phyloP scores from a whole-genome alignment of 2,797 vertebrate genomes.

The Bradypus variegatus region DNA sequence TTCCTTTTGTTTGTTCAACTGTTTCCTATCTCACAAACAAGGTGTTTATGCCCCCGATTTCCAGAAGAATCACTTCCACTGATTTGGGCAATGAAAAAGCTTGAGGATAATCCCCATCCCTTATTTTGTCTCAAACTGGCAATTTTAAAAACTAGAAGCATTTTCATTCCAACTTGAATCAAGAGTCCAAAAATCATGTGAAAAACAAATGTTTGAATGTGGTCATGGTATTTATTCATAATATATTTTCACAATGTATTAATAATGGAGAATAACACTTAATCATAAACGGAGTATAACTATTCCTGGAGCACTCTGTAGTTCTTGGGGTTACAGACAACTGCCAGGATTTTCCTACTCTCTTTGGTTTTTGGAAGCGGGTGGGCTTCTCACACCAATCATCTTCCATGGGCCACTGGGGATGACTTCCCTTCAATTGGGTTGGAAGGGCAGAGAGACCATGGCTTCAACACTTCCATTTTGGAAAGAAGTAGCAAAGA shows the following conservation, averaged over 20 bases:
- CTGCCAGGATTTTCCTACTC: slow-evolving; percentile 28
- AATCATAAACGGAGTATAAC: slow-evolving; percentile 40
- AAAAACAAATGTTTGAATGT: slow-evolving; percentile 30
- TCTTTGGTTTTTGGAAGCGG: slow-evolving; percentile 38
- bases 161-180: background rate
- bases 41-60: background rate
- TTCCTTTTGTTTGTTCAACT: background rate
- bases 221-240: slow-evolving; percentile 64
- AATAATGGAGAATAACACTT: slow-evolving; percentile 57
- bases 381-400: background rate
- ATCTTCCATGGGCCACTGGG: background rate
- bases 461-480: background rate
- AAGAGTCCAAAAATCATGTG: background rate
- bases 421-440: background rate
- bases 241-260: slow-evolving; percentile 60
- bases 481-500: background rate
- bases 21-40: background rate
- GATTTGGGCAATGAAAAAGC: background rate
- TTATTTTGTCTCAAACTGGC: background rate
- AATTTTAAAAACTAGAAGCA: background rate
- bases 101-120: background rate
- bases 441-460: background rate
- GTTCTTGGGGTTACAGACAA: background rate
- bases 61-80: background rate
- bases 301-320: slow-evolving; percentile 27